Percentiles rank a stretch among this genome's conserved stretches.
Evolutionary conservation across 2,888 invertebrate species (phyloP).

Genomic region (Portevinia maculata): DNA sequence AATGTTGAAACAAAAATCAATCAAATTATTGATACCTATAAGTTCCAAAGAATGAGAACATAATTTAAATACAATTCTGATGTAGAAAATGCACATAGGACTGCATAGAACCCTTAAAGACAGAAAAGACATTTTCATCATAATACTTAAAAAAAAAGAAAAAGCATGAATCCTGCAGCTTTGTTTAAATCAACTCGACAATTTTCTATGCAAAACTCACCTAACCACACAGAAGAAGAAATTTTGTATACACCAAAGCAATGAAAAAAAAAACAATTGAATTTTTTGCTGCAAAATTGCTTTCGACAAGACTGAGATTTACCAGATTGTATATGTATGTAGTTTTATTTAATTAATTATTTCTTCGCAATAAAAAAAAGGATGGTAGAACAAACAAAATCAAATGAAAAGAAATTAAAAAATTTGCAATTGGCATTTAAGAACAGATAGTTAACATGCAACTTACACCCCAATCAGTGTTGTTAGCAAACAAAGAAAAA

Average conservation of each 20-base stretch:
- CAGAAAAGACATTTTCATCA: slow-evolving; percentile 68
- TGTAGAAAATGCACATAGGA: slow-evolving; percentile 19
- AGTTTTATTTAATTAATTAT: slow-evolving; percentile 67
- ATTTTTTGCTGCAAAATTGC: slow-evolving; percentile 71
- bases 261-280: slow-evolving; percentile 52
- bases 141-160: too few species aligned
- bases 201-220: slow-evolving; percentile 54
- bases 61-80: slow-evolving; percentile 43
- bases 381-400: slow-evolving; percentile 56
- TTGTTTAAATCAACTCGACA: slow-evolving; percentile 46
- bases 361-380: slow-evolving; percentile 61
- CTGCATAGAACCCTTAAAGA: slow-evolving; percentile 21
- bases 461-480: slow-evolving; percentile 1
- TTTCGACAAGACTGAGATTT: slow-evolving; percentile 76
- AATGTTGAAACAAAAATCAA: slow-evolving; percentile 24
- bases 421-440: slow-evolving; percentile 53
- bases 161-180: slow-evolving; percentile 62
- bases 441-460: slow-evolving; percentile 4
- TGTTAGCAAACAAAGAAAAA: neutral
- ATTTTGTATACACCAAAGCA: slow-evolving; percentile 65
- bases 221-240: slow-evolving; percentile 49
- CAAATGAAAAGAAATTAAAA: slow-evolving; percentile 33
- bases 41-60: slow-evolving; percentile 74
- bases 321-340: slow-evolving; percentile 73
- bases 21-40: slow-evolving; percentile 42